Conservation (phyloP, 2,797 vertebrate species). For the Odontamblyopus lacepedii region DNA sequence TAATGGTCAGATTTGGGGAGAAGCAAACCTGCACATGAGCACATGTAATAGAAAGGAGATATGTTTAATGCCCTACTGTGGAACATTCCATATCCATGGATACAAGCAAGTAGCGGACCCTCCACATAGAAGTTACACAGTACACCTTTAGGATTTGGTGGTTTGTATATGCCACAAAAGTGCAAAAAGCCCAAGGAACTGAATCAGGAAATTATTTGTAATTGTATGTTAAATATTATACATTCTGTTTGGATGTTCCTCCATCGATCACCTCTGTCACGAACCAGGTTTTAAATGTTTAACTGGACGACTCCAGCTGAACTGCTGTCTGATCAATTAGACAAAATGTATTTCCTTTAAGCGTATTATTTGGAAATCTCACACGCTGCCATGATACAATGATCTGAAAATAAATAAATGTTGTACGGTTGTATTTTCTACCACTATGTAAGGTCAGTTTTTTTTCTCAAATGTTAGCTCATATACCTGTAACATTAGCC, state of each 20-base stretch:
- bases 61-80: too few relatives aligned
- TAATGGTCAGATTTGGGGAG: too few relatives aligned
- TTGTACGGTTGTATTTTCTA: conserved; percentile 22
- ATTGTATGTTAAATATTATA: conserved; percentile 71
- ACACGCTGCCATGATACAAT: conserved; percentile 14
- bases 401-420: conserved; percentile 1
- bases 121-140: too few relatives aligned
- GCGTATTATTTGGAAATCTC: conserved; percentile 6
- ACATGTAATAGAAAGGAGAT: too few relatives aligned
- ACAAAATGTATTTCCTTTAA: conserved; percentile 12
- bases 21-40: too few relatives aligned
- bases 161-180: conserved; percentile 59
- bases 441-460: conserved; percentile 30
- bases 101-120: too few relatives aligned
- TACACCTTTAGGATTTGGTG: conserved; percentile 30
- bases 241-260: conserved; percentile 56
- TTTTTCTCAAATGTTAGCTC: conserved; percentile 2
- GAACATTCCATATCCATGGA: too few relatives aligned
- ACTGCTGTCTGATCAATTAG: conserved; percentile 73
- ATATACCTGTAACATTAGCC: not conserved
- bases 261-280: conserved; percentile 34
- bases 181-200: conserved; percentile 54
- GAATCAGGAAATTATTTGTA: conserved; percentile 73
- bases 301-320: conserved; percentile 78
- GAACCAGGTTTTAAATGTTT: conserved; percentile 40